A percentile compares a stretch with the other conserved stretches of the same genome.
phyloP scores from a whole-genome alignment of 2,797 vertebrate species.

The Rhodeus uyekii region DNA sequence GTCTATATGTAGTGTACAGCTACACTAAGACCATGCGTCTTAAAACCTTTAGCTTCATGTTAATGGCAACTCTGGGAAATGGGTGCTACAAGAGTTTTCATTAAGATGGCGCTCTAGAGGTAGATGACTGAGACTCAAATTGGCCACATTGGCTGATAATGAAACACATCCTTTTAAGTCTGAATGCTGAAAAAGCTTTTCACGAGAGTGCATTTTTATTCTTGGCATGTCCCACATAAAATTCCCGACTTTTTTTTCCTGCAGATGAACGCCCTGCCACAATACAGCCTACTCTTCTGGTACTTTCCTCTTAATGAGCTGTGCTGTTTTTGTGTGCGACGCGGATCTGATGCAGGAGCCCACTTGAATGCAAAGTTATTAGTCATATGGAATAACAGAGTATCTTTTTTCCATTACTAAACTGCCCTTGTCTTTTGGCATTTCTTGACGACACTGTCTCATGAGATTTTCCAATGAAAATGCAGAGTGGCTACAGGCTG shows the following conservation, averaged over 20 bases:
- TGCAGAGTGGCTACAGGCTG: background rate
- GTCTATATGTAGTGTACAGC: background rate
- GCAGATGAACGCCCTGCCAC: conserved; percentile 38
- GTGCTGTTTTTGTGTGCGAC: conserved; percentile 23
- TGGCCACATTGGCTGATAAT: conserved; percentile 46
- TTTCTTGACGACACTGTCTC: conserved; percentile 17
- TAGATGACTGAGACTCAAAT: conserved; percentile 40
- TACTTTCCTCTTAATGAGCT: conserved; percentile 40
- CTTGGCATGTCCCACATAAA: conserved; percentile 32
- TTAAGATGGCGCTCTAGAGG: conserved; percentile 50
- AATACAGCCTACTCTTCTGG: conserved; percentile 41
- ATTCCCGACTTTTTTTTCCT: conserved; percentile 40
- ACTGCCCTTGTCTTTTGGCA: conserved; percentile 3
- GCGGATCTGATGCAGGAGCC: conserved; percentile 12
- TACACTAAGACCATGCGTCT: background rate
- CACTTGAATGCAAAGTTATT: conserved; percentile 43
- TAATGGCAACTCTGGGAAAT: conserved; percentile 25
- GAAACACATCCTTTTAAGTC: conserved; percentile 54
- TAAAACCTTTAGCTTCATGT: background rate
- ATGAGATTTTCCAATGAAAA: conserved; percentile 25
- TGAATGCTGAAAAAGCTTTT: conserved; percentile 46
- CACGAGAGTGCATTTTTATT: conserved; percentile 56
- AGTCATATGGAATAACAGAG: conserved; percentile 43
- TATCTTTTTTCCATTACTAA: conserved; percentile 9
- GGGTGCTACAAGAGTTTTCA: conserved; percentile 28